These are phyloP conservation scores for Amorpha juglandis DNA, from an alignment of 2,888 invertebrate species.

Conservation along the genomic window DNA sequence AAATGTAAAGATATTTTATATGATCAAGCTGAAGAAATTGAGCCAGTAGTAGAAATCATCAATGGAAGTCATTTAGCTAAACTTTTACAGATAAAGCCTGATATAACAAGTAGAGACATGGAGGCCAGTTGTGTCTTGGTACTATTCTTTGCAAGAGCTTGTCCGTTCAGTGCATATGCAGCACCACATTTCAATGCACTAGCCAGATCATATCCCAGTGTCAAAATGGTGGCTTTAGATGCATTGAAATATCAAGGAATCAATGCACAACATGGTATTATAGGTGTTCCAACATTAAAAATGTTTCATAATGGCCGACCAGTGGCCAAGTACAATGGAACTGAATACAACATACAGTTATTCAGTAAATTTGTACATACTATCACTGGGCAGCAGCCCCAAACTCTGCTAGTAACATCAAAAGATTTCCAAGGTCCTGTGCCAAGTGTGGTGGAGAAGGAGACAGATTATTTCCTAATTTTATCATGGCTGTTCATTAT, in stretches of 20 bases:
- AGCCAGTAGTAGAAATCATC: conserved; percentile 85
- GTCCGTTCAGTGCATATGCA: conserved; percentile 94
- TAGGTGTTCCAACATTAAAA: conserved; percentile 94
- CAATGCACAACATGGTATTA: conserved; percentile 95
- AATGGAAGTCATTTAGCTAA: conserved; percentile 89
- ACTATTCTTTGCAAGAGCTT: conserved; percentile 95
- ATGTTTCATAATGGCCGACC: conserved; percentile 95
- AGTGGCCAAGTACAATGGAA: conserved; percentile 92
- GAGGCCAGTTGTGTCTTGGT: conserved; percentile 90
- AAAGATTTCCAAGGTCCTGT: conserved; percentile 93
- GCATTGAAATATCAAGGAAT: conserved; percentile 92
- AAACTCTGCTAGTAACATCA: conserved; percentile 88
- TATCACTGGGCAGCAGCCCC: conserved; percentile 88
- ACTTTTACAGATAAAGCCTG: conserved; percentile 85
- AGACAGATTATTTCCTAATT: conserved; percentile 91
- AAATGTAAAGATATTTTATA: conserved; percentile 72
- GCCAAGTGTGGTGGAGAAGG: conserved; percentile 89
- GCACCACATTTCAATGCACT: conserved; percentile 96
- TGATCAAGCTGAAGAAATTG: conserved; percentile 63
- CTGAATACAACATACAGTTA: conserved; percentile 90
- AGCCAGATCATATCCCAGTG: conserved; percentile 92
- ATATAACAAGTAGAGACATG: conserved; percentile 86
- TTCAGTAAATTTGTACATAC: conserved; percentile 91
- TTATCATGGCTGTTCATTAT: conserved; percentile 94
- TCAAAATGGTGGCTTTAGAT: conserved; percentile 95